These are phyloP conservation scores for Boloria euphrosyne DNA, from an alignment of 2,888 invertebrate genomes.

Conservation along the genomic window DNA sequence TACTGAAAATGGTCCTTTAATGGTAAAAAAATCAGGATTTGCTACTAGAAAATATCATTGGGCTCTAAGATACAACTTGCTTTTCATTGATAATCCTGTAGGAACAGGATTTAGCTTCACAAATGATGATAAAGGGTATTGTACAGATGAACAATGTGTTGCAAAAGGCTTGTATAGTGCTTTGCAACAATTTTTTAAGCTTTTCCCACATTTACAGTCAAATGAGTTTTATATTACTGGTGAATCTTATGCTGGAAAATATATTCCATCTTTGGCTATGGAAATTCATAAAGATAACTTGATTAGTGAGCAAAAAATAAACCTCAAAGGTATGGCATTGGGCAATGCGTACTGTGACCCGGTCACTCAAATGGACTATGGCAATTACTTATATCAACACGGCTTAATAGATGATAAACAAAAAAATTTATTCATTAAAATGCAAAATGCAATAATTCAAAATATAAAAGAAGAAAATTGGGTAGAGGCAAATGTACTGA, in stretches of 20 bases:
- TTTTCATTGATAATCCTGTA: conserved; percentile 86
- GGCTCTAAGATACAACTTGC: conserved; percentile 81
- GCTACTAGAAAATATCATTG: conserved; percentile 77
- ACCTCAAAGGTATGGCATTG: conserved; percentile 79
- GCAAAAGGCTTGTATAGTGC: conserved; percentile 78
- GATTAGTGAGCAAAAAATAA: conserved; percentile 58
- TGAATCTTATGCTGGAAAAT: conserved; percentile 84
- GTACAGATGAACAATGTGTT: conserved; percentile 78
- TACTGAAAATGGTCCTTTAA: conserved; percentile 83
- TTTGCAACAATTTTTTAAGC: conserved; percentile 81
- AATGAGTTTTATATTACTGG: conserved; percentile 84
- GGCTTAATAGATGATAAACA: conserved; percentile 82
- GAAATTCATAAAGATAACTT: conserved; percentile 76
- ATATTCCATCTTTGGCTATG: conserved; percentile 75
- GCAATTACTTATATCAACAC: conserved; percentile 75
- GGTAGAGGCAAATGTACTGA: conserved; percentile 85
- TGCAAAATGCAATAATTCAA: conserved; percentile 78
- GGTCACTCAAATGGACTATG: conserved; percentile 74
- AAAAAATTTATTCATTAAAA: conserved; percentile 78
- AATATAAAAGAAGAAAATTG: conserved; percentile 85
- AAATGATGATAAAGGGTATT: conserved; percentile 76
- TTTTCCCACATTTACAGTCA: conserved; percentile 78
- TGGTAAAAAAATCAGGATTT: conserved; percentile 64
- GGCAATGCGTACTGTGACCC: conserved; percentile 81
- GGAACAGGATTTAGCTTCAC: conserved; percentile 86